phyloP scores from a whole-genome alignment of 2,888 invertebrate genomes.

The Bembecia ichneumoniformis region DNA sequence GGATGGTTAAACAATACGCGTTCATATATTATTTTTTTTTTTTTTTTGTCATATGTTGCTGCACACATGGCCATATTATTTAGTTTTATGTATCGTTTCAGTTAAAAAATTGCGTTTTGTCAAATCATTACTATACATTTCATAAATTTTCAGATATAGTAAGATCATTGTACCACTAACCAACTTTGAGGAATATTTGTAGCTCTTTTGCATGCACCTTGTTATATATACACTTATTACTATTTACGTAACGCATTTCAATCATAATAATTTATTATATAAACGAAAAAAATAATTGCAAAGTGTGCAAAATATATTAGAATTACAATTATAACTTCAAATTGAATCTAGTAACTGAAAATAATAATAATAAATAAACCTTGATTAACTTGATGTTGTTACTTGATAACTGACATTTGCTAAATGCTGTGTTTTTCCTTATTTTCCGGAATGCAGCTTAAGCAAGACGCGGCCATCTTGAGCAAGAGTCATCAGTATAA shows the following conservation, averaged over 20 bases:
- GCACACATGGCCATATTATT: constrained; percentile 10
- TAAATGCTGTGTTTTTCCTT: constrained; percentile 28
- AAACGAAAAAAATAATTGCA: no score
- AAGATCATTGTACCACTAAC: constrained; percentile 17
- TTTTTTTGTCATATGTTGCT: background rate
- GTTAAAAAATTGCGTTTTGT: background rate
- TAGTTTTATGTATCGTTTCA: constrained; percentile 5
- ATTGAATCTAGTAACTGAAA: no score
- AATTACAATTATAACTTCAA: no score
- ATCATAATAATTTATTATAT: background rate
- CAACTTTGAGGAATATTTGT: constrained; percentile 56
- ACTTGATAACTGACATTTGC: constrained; percentile 10
- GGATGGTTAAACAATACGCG: no score
- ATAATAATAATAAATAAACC: no score
- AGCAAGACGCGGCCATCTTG: constrained; percentile 42
- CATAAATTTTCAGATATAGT: background rate
- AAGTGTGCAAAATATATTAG: no score
- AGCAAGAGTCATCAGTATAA: constrained; percentile 21
- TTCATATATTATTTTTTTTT: background rate
- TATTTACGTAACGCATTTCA: constrained; percentile 1
- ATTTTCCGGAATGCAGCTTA: constrained; percentile 65
- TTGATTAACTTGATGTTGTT: constrained; percentile 2
- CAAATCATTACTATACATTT: background rate
- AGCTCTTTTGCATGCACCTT: constrained; percentile 30
- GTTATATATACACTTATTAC: constrained; percentile 4